phyloP scores from a whole-genome alignment of 2,113 vertebrate species.

The Pygoscelis antarcticus region DNA sequence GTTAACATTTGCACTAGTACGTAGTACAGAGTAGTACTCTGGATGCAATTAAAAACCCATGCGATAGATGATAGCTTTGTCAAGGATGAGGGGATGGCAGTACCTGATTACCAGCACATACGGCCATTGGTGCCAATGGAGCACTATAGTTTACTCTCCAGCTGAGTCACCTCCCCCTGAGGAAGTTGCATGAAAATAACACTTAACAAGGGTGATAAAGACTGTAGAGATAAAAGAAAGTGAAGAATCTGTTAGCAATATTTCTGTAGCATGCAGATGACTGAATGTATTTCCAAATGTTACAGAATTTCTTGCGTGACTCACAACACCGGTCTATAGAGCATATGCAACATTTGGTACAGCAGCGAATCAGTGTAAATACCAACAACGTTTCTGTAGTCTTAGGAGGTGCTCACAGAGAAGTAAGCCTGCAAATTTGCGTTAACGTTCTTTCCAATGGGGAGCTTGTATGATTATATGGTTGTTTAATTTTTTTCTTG shows the following conservation, averaged over 20 bases:
- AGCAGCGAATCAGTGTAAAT: neutral
- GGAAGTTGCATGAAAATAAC: constrained; percentile 43
- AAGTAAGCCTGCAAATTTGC: neutral
- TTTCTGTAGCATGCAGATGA: constrained; percentile 47
- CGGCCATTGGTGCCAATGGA: neutral
- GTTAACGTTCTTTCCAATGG: neutral
- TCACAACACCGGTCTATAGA: constrained; percentile 10
- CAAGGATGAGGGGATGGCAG: neutral
- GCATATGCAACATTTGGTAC: constrained; percentile 3
- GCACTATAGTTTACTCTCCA: neutral
- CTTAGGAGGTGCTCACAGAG: neutral
- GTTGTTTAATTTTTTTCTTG: neutral
- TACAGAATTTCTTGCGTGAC: constrained; percentile 17
- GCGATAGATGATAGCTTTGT: neutral
- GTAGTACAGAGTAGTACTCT: neutral
- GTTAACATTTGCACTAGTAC: neutral
- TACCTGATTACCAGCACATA: neutral
- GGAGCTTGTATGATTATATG: neutral
- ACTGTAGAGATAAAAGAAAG: constrained; percentile 13
- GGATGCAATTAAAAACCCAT: neutral
- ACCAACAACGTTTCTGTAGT: neutral
- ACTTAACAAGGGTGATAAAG: constrained; percentile 39
- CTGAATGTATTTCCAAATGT: constrained; percentile 40
- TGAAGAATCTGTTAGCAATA: neutral
- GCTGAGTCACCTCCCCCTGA: constrained; percentile 37